Percentiles rank a stretch among this genome's conserved stretches.
phyloP scores from a whole-genome alignment of 2,888 invertebrate species.

The Xestia c-nigrum region DNA sequence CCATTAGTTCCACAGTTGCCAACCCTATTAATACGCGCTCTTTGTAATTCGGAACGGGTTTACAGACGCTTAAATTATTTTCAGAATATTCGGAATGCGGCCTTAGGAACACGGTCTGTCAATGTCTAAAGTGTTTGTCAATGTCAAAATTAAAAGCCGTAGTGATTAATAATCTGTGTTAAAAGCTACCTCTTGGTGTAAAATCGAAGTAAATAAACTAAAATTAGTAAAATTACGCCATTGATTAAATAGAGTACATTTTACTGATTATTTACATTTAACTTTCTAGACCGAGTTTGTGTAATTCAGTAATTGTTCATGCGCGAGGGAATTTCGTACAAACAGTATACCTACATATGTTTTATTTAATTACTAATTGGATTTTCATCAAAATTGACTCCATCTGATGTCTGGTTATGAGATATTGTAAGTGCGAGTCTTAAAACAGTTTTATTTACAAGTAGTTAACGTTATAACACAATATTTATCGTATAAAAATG shows the following conservation, averaged over 20 bases:
- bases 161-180: too few relatives aligned
- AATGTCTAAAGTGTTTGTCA: too few relatives aligned
- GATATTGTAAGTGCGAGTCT: background rate
- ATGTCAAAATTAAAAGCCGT: background rate
- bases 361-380: background rate
- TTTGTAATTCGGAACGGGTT: too few relatives aligned
- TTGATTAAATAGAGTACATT: too few relatives aligned
- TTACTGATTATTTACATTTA: background rate
- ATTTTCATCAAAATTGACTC: background rate
- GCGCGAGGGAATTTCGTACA: background rate
- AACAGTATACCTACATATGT: background rate
- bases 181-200: background rate
- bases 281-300: background rate
- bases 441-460: background rate
- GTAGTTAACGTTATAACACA: background rate
- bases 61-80: too few relatives aligned
- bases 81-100: too few relatives aligned
- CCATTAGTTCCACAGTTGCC: too few relatives aligned
- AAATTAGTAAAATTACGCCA: background rate
- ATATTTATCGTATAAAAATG: slow-evolving; percentile 82
- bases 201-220: background rate
- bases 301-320: background rate
- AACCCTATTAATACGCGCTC: too few relatives aligned
- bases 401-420: too few relatives aligned
- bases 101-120: too few relatives aligned